These are phyloP conservation scores for Drosophila bipectinata DNA, from an alignment of 1,140 invertebrate genomes.

Conservation along the genomic window DNA sequence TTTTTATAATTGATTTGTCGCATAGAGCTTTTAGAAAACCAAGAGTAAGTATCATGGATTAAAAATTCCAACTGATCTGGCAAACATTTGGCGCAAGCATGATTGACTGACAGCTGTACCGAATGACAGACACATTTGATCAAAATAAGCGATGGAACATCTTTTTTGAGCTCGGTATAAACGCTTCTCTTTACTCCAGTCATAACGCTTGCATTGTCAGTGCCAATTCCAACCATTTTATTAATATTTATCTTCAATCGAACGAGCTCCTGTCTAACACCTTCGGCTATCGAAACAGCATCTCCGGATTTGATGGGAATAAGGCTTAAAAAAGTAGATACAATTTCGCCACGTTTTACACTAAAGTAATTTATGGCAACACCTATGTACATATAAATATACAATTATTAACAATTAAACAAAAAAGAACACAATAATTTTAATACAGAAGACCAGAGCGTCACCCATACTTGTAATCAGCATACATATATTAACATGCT, in stretches of 20 bases:
- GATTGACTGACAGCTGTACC: conserved; percentile 72
- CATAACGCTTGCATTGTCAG: background rate
- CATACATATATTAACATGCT: background rate
- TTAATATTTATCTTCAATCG: conserved; percentile 7
- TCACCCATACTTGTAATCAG: background rate
- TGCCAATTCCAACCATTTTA: conserved; percentile 1
- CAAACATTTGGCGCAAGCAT: conserved; percentile 41
- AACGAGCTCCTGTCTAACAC: too few species aligned
- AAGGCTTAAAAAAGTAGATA: conserved; percentile 11
- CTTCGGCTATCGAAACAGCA: background rate
- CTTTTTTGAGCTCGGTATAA: background rate
- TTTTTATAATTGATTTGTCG: conserved; percentile 1
- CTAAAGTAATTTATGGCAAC: conserved; percentile 13
- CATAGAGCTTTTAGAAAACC: background rate
- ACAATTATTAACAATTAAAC: conserved; percentile 5
- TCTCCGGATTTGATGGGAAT: background rate
- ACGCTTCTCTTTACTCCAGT: background rate
- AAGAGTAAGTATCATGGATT: background rate
- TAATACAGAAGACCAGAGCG: background rate
- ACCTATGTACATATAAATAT: conserved; percentile 6
- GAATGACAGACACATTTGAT: conserved; percentile 31
- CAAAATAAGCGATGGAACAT: background rate
- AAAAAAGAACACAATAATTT: background rate
- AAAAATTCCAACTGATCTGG: conserved; percentile 82
- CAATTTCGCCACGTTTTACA: background rate